Base-by-base conservation (phyloP, 2,888 invertebrate species). In the Entomobrya proxima region DNA sequence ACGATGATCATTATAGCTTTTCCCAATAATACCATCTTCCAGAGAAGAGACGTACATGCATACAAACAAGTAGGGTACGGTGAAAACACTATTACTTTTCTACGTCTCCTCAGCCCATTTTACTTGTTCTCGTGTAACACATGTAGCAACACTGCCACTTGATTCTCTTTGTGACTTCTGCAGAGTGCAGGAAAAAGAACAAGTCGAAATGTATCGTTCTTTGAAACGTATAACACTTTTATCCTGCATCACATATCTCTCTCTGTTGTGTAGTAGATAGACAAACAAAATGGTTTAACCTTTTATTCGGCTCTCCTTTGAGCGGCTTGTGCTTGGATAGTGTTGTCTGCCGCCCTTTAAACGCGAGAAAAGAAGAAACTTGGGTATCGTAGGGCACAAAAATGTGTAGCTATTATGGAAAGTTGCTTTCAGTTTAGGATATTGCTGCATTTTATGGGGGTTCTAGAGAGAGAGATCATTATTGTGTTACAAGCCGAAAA, bases 291-390 rank as follows among this genome's bases (percentile, higher is more conserved):
- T 69, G 30, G 72, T 72, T 74, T 83, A 83, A 76, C 83, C 81
- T 83, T 83, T 83, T 83, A 76, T 67, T 64, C 67, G n/a, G 75
- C 74, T 24, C 47, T 82, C 40, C 64, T 61, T 72, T 30, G 64
- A 35, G 24, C 27, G n/a, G 9, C 37, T 35, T 64, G 64, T 67
- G 18, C 52, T 1, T 52, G n/a, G 3, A n/a, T n/a, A n/a, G n/a
- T 47, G 47, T 15, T 32, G 30, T 24, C 55, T 47, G n/a, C 72
- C 47, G 72, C 72, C 47, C 44, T 72, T 47, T 72, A 5, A 44
- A 47, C 9, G 35, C n/a, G 35, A n/a, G 21, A 9, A 61, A 13
- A 61, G 61, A 7, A 13, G 30, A 13, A 47, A 50, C n/a, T 47
- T 50, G n/a, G n/a, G n/a, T n/a, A n/a, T 52, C 15, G 5, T 72